Evolutionary conservation across 1,140 invertebrate species (phyloP), one percentile per base, ranked within the genome.

Genomic region (Planococcus citri): DNA sequence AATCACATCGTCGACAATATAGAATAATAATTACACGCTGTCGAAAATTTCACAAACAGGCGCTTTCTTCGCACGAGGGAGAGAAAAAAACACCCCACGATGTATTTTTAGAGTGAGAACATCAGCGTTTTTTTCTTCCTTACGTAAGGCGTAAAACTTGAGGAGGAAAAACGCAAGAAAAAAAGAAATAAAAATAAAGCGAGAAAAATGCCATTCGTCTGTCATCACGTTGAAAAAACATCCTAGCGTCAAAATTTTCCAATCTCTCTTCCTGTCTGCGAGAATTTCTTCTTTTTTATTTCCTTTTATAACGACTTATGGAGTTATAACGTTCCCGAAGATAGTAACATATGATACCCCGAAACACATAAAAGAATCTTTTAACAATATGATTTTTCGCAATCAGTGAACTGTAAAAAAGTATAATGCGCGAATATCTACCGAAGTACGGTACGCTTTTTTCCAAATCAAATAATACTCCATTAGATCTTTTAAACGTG

Each of bases 341-440:
- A 64, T 64, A 27, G 60, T 64, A 64, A 64, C 60, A 64, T 64
- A 64, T 64, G 60, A 64, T 64, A 64, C 17, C 10, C 60, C 20
- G 20, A 64, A 64, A 64, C 60, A 64, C 60, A 64, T 64, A 64
- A 64, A 64, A 64, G 60, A 64, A 64, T 64, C 60, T 64, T 64
- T 64, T 64, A 64, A 64, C 60, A 21, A 64, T 64, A 64, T 27
- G 60, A 64, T 64, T 64, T 64, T 64, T 64, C 60, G 60, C 60
- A 64, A 64, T 64, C 60, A 25, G 60, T 20, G 60, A 64, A 64
- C 60, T 21, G 60, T 64, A 24, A 25, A 64, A 64, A 64, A 64
- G 6, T 14, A 20, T 64, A 64, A 64, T 25, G 25, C 60, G 60
- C 60, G 8, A 64, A 64, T 21, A 21, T 64, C 17, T 64, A 64